Evolutionary conservation across 2,888 invertebrate genomes (phyloP).

Genomic region (Notodonta ziczac): DNA sequence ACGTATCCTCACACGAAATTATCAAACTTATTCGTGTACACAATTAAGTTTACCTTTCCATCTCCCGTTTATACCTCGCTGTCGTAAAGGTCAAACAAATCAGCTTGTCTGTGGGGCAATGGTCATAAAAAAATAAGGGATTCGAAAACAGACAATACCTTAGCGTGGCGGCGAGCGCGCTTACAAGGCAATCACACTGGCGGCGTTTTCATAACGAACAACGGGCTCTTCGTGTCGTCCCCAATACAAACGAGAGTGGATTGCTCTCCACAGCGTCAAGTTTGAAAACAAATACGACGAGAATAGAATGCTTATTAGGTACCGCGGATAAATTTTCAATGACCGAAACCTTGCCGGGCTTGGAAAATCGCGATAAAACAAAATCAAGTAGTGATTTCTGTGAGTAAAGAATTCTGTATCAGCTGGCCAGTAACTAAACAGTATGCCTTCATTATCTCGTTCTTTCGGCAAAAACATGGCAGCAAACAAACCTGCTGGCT

Average conservation of each 20-base stretch:
- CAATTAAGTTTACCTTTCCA: too few relatives aligned
- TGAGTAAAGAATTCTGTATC: too few relatives aligned
- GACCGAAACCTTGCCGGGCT: not conserved
- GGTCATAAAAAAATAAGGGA: slow-evolving; percentile 26
- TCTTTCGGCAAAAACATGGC: too few relatives aligned
- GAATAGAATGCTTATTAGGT: slow-evolving; percentile 16
- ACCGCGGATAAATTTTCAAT: not conserved
- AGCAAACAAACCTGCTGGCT: too few relatives aligned
- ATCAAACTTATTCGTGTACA: too few relatives aligned
- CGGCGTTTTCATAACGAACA: slow-evolving; percentile 56
- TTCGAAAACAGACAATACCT: slow-evolving; percentile 25
- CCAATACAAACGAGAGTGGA: slow-evolving; percentile 41
- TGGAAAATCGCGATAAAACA: not conserved
- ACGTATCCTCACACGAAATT: too few relatives aligned
- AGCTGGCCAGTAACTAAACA: too few relatives aligned
- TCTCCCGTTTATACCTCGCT: too few relatives aligned
- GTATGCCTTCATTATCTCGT: too few relatives aligned
- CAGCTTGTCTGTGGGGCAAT: slow-evolving; percentile 14
- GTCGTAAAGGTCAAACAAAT: not conserved
- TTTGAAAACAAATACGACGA: slow-evolving; percentile 40
- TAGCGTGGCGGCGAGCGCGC: slow-evolving; percentile 29
- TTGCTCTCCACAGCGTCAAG: slow-evolving; percentile 44
- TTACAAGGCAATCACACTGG: slow-evolving; percentile 41
- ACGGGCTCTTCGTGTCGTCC: slow-evolving; percentile 38
- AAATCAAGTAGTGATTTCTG: too few relatives aligned